Conservation (phyloP, 2,113 vertebrate species). For the Atherinomorus stipes region DNA sequence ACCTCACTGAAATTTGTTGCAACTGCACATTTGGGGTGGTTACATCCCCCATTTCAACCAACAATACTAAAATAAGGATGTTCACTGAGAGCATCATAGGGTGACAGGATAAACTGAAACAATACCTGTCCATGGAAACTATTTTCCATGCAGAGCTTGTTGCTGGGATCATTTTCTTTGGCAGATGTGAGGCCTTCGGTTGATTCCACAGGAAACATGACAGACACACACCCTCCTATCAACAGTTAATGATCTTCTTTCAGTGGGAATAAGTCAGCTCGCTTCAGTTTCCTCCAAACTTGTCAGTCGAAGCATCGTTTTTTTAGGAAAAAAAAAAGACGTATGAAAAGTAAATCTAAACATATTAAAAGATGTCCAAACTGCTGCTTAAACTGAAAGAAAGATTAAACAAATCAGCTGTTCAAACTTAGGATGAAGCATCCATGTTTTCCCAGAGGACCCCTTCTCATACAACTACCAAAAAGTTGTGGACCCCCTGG, state of each 20-base stretch:
- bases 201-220: slow-evolving; percentile 65
- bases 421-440: no score
- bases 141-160: slow-evolving; percentile 35
- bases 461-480: no score
- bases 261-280: slow-evolving; percentile 3
- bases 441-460: no score
- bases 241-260: slow-evolving; percentile 46
- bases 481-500: no score
- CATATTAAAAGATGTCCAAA: not conserved
- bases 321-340: not conserved
- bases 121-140: slow-evolving; percentile 56
- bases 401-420: no score
- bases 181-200: slow-evolving; percentile 46
- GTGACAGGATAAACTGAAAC: slow-evolving; percentile 57
- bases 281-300: slow-evolving; percentile 7
- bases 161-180: slow-evolving; percentile 66
- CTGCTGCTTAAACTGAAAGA: not conserved
- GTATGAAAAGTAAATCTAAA: not conserved
- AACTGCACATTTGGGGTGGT: not conserved
- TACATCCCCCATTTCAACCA: slow-evolving; percentile 22
- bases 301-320: not conserved
- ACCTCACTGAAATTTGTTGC: slow-evolving; percentile 20
- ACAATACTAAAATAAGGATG: not conserved
- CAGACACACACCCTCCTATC: slow-evolving; percentile 60
- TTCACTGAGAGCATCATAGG: slow-evolving; percentile 25